Evolutionary conservation across 2,797 vertebrate genomes (phyloP), one percentile per base, ranked within the genome.

Genomic region (Gymnothorax javanicus): DNA sequence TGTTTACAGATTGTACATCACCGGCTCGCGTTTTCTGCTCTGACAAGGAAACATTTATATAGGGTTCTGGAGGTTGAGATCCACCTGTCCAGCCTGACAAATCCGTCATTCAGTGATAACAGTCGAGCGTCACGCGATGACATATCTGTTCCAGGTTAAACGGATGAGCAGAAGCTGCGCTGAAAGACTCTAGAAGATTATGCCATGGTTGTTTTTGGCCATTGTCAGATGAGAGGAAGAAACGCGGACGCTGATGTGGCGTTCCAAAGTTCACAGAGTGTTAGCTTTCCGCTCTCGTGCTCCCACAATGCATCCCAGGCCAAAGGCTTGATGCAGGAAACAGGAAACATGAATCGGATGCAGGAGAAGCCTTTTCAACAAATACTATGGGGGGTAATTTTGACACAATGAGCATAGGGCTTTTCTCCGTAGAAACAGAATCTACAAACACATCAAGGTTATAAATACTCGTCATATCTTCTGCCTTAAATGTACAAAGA

Each of bases 241-340:
- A 77, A 77, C 73, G 43, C 52, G 50, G 43, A 86, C 87, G 33
- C 86, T 58, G 59, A 64, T 89, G 75, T 90, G 86, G 88, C 84
- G 81, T 89, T 92, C 91, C 89, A 86, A 81, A 87, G 43, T 89
- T 90, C 90, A 82, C 50, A 13, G 84, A 88, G 91, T 89, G 93
- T 94, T 93, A 91, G 90, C 89, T 94, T 94, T 95, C 92, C 58
- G 81, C 85, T 60, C 77, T 90, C 92, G 91, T 91, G 91, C 91
- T 90, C 9, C 60, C 15, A 7, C 59, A 17, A 59, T 9, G 3
- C 5, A 0, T 7, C 27, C 15, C n/a, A 25, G 9, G 15, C 75
- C 50, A 58, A 86, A 13, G 6, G 58, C 17, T 11, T 11, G 23
- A 25, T 15, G 57, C n/a, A 43, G 59, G 27, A 84, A 64, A 60